Base-by-base conservation (phyloP, 2,888 invertebrate species). In the Philopedon plagiatum region DNA sequence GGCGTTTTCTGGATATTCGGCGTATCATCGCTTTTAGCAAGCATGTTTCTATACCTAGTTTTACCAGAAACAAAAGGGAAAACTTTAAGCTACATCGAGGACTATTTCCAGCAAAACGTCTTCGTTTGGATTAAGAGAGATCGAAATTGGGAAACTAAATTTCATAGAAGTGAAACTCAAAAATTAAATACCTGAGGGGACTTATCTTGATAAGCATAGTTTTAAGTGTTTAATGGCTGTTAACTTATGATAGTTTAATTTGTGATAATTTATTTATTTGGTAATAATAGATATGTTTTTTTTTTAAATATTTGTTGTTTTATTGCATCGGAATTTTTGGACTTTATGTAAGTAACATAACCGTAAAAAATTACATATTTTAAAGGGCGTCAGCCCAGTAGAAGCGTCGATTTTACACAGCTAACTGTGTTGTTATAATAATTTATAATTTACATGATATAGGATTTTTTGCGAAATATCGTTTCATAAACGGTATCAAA, bases 51-150 rank as follows among this genome's bases (percentile, higher is more conserved):
- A 72, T 93, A 89, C 82, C 85, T 93, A 0, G 87, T 92, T 67
- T 84, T 93, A 39, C 94, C 94, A 8, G 94, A 94, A 85, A 93
- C 94, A 0, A 93, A 92, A 82, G 91, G 91, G 37, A 89, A 90
- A 70, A 91, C 90, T 5, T 85, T 94, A 44, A 87, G 90, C 63
- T 91, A 94, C 84, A 93, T 94, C 76, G 93, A 94, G 84, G 92
- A 93, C 85, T 93, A 94, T 83, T 94, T 94, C 81, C 88, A 90
- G 78, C 90, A 90, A 77, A 85, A 89, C 37, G 91, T 90, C 80
- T 87, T 90, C 81, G 79, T 91, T 66, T 92, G 92, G 92, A 82
- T 88, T 44, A 87, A 86, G 5, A 86, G 89, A 57, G 86, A 88
- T 71, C 88, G 86, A 51, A 77, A 75, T 51, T 75, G 88, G 69